A percentile compares a stretch with the other conserved stretches of the same genome.
Evolutionary conservation across 2,888 invertebrate genomes (phyloP).

Genomic region (Pseudococcus longispinus): DNA sequence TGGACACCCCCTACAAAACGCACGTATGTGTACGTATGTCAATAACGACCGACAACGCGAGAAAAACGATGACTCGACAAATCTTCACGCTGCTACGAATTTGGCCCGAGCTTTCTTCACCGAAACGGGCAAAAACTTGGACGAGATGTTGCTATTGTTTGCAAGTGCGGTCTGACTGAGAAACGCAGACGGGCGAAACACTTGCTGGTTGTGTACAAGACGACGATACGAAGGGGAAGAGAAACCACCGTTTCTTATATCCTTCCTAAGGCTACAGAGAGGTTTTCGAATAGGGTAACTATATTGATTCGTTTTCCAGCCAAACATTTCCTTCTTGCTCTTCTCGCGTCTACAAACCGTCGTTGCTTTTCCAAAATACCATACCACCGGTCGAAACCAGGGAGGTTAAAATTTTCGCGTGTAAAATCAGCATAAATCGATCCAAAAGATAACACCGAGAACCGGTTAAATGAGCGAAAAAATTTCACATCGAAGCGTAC

Average conservation of each 20-base stretch:
- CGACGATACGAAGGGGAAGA: neutral
- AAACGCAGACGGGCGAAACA: constrained; percentile 12
- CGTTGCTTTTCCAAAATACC: neutral
- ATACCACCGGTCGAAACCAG: neutral
- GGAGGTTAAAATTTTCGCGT: neutral
- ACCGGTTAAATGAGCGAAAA: neutral
- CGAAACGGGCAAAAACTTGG: neutral
- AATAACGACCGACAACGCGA: neutral
- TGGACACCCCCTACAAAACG: too few relatives aligned
- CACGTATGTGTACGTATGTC: neutral
- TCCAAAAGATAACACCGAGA: neutral
- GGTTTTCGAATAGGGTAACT: constrained; percentile 19
- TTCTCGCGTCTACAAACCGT: neutral
- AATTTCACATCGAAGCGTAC: constrained; percentile 25
- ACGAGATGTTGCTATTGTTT: neutral
- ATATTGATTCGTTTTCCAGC: constrained; percentile 34
- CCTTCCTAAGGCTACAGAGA: neutral
- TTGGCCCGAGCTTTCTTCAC: neutral
- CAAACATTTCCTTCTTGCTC: neutral
- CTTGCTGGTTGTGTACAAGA: constrained; percentile 5
- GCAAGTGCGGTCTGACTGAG: neutral
- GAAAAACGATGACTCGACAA: constrained; percentile 1
- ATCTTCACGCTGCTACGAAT: neutral
- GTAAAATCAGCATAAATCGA: neutral
- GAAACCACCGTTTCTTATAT: neutral